Evolutionary conservation across 2,113 vertebrate genomes (phyloP), one percentile per base, ranked within the genome.

Genomic region (Gasterosteus aculeatus): DNA sequence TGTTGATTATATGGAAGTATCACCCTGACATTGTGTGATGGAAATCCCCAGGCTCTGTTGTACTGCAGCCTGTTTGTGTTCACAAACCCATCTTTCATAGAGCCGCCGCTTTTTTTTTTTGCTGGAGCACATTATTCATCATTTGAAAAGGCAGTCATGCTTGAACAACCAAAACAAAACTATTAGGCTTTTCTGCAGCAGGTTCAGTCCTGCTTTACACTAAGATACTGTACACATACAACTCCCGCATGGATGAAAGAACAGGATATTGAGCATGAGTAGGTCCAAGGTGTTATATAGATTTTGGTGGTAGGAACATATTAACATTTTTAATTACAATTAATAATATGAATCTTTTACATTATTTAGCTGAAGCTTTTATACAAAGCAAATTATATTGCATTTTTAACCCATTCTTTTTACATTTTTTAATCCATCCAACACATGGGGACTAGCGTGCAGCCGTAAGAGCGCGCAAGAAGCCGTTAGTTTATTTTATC

Each of bases 71-170:
- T 74, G 49, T 60, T 41, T 71, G 38, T 69, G 42, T 35, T 16
- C 49, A 59, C 14, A 41, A 42, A 19, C 5, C 12, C 29, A 39
- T 73, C 18, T 44, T 74, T 67, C 69, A 72, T 5, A 29, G 31
- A 38, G 78, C 69, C 33, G 44, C 11, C 76, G 59, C 11, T 54
- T 26, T 12, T 54, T 51, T 63, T 62, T 54, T 38, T 38, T 38
- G 54, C 68, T 31, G 53, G 49, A 72, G 72, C 58, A 65, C 59
- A 79, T 82, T 82, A 82, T 75, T 76, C 68, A 82, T 82, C 51
- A 73, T 82, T 75, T 64, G 22, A 61, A 80, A 82, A 72, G 54
- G 68, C 59, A 72, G 61, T 74, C 81, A 86, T 77, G 72, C 64
- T 69, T 65, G 70, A 81, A 70, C 33, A 67, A 66, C 19, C 68